Evolutionary conservation across 2,797 vertebrate species (phyloP).

Genomic region (Lutjanus argentimaculatus): DNA sequence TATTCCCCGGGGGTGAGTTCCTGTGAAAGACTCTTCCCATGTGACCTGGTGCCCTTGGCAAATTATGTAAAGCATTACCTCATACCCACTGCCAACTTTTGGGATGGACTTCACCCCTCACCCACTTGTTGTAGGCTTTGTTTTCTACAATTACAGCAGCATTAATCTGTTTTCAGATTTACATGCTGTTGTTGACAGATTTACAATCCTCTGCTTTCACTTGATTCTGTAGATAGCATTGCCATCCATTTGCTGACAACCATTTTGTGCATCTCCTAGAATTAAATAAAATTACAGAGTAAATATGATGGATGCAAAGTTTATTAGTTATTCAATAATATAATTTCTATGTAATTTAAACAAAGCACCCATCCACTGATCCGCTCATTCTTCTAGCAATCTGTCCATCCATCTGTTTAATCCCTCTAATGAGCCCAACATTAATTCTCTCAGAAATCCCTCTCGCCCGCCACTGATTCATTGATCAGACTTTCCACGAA

Average conservation of each 20-base stretch:
- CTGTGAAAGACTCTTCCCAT: conserved; percentile 63
- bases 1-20: conserved; percentile 64
- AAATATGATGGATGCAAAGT: conserved; percentile 11
- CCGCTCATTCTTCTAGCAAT: conserved; percentile 73
- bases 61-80: conserved; percentile 82
- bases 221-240: conserved; percentile 33
- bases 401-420: conserved; percentile 82
- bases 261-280: conserved; percentile 2
- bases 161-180: conserved; percentile 68
- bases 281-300: not conserved
- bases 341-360: conserved; percentile 43
- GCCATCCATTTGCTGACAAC: not conserved
- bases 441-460: conserved; percentile 46
- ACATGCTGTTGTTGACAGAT: conserved; percentile 64
- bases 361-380: conserved; percentile 62
- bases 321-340: conserved; percentile 14
- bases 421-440: conserved; percentile 50
- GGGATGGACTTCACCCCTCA: conserved; percentile 56
- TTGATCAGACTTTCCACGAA: conserved; percentile 26
- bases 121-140: conserved; percentile 60
- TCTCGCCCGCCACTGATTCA: conserved; percentile 33
- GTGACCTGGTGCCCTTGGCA: conserved; percentile 60
- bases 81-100: conserved; percentile 69
- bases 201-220: conserved; percentile 63
- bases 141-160: conserved; percentile 57